Percentiles rank a stretch among this genome's conserved stretches.
phyloP scores from a whole-genome alignment of 2,797 vertebrate species.

The Pseudotriccus pelzelni region DNA sequence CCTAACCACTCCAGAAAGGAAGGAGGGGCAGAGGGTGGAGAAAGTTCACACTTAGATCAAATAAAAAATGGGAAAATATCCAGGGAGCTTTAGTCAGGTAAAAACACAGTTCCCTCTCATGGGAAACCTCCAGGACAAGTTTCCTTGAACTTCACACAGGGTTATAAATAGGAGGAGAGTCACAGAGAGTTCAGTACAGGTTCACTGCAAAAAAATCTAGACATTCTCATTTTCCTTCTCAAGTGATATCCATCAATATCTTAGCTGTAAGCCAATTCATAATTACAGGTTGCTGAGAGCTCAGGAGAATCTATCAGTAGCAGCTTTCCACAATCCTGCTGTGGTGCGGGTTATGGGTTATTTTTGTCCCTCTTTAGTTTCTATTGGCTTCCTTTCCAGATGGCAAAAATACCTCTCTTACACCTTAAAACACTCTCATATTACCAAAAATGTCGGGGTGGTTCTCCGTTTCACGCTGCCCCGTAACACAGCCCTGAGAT shows the following conservation, averaged over 20 bases:
- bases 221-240: constrained; percentile 41
- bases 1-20: constrained; percentile 64
- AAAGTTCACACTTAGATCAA: constrained; percentile 74
- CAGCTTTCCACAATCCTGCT: neutral
- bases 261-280: constrained; percentile 23
- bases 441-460: neutral
- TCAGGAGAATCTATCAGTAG: neutral
- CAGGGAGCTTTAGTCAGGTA: constrained; percentile 68
- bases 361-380: neutral
- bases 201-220: constrained; percentile 30
- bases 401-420: constrained; percentile 16
- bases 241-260: constrained; percentile 44
- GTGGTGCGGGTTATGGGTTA: neutral
- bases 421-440: neutral
- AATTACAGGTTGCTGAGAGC: constrained; percentile 51
- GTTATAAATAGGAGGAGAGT: constrained; percentile 56
- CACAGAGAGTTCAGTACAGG: constrained; percentile 21
- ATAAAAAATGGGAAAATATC: constrained; percentile 64
- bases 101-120: constrained; percentile 59
- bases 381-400: constrained; percentile 8
- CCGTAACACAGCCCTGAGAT: neutral
- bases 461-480: neutral
- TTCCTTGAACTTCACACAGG: constrained; percentile 46
- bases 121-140: constrained; percentile 65
- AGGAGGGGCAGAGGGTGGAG: constrained; percentile 59